Percentiles rank a stretch among this genome's conserved stretches.
Evolutionary conservation across 2,888 invertebrate genomes (phyloP).

Genomic region (Chrysotoxum bicinctum): DNA sequence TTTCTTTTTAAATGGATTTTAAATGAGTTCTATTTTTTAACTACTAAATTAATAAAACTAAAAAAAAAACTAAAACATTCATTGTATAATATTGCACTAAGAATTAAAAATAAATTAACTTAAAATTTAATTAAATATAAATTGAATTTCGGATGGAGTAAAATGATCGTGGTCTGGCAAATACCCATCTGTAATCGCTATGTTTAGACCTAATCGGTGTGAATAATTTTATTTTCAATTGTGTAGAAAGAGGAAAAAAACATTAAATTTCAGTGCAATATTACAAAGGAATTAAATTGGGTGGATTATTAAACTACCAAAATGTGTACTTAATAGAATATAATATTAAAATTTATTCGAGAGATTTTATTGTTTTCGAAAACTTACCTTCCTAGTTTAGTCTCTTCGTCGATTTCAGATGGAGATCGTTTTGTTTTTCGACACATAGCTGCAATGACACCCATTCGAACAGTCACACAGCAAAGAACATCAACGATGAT

Average conservation of each 20-base stretch:
- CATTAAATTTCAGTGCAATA: constrained; percentile 78
- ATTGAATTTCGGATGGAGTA: constrained; percentile 78
- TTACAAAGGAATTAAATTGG: constrained; percentile 74
- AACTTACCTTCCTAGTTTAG: constrained; percentile 91
- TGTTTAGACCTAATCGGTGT: constrained; percentile 41
- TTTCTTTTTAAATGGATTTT: constrained; percentile 24
- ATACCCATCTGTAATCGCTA: constrained; percentile 79
- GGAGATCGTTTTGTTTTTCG: constrained; percentile 82
- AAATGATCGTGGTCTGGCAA: constrained; percentile 79
- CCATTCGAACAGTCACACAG: constrained; percentile 86
- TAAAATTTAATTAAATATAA: constrained; percentile 47
- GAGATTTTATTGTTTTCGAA: neutral
- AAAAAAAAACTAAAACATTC: constrained; percentile 45
- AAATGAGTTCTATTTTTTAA: constrained; percentile 23
- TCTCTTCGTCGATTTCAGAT: constrained; percentile 87
- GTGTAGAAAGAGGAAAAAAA: constrained; percentile 68
- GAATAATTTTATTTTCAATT: constrained; percentile 13
- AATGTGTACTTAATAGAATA: constrained; percentile 13
- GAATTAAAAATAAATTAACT: constrained; percentile 43
- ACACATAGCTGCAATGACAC: constrained; percentile 87
- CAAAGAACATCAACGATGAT: constrained; percentile 93
- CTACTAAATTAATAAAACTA: constrained; percentile 35
- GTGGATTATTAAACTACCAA: constrained; percentile 20
- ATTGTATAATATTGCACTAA: constrained; percentile 76
- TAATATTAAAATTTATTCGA: neutral